These are phyloP conservation scores for Drosophila meridionalis DNA, from an alignment of 2,888 invertebrate species.

Conservation along the genomic window DNA sequence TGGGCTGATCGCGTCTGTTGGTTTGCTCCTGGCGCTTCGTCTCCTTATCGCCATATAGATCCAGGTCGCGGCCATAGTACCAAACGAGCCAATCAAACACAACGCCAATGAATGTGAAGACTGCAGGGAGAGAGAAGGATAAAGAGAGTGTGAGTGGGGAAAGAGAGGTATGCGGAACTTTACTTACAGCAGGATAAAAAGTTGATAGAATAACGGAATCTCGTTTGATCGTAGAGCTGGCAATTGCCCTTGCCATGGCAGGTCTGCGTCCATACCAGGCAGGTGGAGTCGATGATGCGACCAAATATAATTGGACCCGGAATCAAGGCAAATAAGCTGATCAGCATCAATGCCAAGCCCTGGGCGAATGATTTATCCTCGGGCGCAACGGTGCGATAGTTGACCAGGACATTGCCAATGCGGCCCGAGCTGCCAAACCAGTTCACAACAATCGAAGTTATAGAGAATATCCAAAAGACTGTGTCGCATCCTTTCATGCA, in stretches of 20 bases:
- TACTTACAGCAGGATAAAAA: constrained; percentile 86
- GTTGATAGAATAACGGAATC: constrained; percentile 87
- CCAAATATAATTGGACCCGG: constrained; percentile 90
- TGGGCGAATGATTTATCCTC: constrained; percentile 89
- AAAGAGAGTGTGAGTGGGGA: not conserved
- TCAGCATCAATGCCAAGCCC: constrained; percentile 87
- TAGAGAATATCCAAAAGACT: constrained; percentile 86
- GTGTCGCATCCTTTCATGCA: constrained; percentile 86
- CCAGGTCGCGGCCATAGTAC: constrained; percentile 87
- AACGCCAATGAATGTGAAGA: constrained; percentile 87
- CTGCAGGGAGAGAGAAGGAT: constrained; percentile 75
- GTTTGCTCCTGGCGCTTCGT: constrained; percentile 64
- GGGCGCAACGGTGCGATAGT: constrained; percentile 88
- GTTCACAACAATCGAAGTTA: constrained; percentile 86
- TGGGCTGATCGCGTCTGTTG: constrained; percentile 71
- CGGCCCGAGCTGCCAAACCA: constrained; percentile 88
- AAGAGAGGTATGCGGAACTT: not conserved
- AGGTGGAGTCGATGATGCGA: constrained; percentile 88
- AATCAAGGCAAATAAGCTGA: constrained; percentile 88
- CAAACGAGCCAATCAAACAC: constrained; percentile 88
- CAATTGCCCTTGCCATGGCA: constrained; percentile 88
- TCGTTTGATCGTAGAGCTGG: constrained; percentile 88
- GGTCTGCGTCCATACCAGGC: constrained; percentile 88
- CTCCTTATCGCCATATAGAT: constrained; percentile 86
- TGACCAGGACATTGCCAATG: constrained; percentile 88